phyloP scores from a whole-genome alignment of 2,888 invertebrate species.

The Aphidius colemani region DNA sequence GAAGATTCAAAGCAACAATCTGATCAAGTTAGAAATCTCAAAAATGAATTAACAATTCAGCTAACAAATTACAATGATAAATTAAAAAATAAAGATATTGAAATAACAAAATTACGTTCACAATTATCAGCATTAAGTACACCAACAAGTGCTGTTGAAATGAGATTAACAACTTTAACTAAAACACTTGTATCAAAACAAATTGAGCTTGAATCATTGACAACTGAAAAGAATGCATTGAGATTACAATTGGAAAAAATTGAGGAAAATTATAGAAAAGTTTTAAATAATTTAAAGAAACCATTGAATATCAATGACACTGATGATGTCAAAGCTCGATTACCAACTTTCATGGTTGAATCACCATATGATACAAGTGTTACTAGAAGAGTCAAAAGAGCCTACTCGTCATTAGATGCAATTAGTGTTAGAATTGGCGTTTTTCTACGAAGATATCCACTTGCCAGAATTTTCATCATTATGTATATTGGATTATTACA shows the following conservation, averaged over 20 bases:
- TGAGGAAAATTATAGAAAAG: conserved; percentile 69
- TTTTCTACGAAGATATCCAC: conserved; percentile 79
- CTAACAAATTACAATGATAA: conserved; percentile 61
- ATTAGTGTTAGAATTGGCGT: conserved; percentile 79
- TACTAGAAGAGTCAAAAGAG: conserved; percentile 75
- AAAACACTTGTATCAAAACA: conserved; percentile 86
- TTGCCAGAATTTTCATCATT: conserved; percentile 81
- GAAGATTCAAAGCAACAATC: conserved; percentile 57
- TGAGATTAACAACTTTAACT: conserved; percentile 65
- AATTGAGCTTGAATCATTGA: conserved; percentile 78
- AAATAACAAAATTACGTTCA: conserved; percentile 64
- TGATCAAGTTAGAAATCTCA: conserved; percentile 63
- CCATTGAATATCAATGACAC: conserved; percentile 69
- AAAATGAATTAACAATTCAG: conserved; percentile 64
- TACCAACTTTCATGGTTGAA: conserved; percentile 74
- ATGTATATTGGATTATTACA: conserved; percentile 72
- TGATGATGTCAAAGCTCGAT: conserved; percentile 72
- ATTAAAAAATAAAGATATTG: conserved; percentile 64
- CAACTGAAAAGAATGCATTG: conserved; percentile 85
- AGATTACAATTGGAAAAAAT: conserved; percentile 81
- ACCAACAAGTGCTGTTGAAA: conserved; percentile 54
- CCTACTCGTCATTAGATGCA: conserved; percentile 76
- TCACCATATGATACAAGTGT: conserved; percentile 78
- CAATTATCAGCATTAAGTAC: conserved; percentile 61
- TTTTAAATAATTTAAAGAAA: conserved; percentile 63